Evolutionary conservation across 2,888 invertebrate species (phyloP), one percentile per base, ranked within the genome.

Genomic region (Microplitis manilae): DNA sequence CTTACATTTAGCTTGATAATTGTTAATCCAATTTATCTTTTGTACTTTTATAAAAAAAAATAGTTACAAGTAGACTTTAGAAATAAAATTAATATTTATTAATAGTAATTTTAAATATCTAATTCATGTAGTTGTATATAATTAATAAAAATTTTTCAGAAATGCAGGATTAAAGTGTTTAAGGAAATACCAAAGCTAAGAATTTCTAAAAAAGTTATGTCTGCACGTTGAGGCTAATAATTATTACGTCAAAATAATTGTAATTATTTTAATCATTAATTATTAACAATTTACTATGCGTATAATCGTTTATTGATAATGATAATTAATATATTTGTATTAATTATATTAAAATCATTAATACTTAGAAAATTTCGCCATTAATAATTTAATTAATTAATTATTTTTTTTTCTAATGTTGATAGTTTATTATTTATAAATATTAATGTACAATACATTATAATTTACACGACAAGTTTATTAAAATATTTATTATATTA

Each of bases 101-200:
- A 50, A 50, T 50, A 50, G 13, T 50, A 50, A 50, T 50, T 9
- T 9, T 9, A 9, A 41, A 41, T 41, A 41, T 6, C 6, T 80
- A 76, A 68, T 77, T 64, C 68, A 71, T 77, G 77, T 75, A 77
- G 76, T 76, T 83, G 78, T 78, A 79, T 75, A 79, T 83, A 78
- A 83, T 86, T 83, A 84, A 85, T 85, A 82, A 85, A 83, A 70
- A 80, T 88, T 50, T 89, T 88, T 83, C 89, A 89, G 89, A 89
- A 88, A 89, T 88, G 87, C 89, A 89, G 86, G 85, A 85, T 84
- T 85, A 86, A 86, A 83, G 83, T 85, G 84, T 88, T 86, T 87
- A 89, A 88, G 84, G 88, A 88, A 81, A 89, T 88, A 88, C 87
- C 89, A 89, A 90, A 90, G 88, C 89, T 87, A 87, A 88, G 88